A percentile compares a stretch with the other conserved stretches of the same genome.
Evolutionary conservation across 2,113 vertebrate species (phyloP).

Genomic region (Sialia sialis): DNA sequence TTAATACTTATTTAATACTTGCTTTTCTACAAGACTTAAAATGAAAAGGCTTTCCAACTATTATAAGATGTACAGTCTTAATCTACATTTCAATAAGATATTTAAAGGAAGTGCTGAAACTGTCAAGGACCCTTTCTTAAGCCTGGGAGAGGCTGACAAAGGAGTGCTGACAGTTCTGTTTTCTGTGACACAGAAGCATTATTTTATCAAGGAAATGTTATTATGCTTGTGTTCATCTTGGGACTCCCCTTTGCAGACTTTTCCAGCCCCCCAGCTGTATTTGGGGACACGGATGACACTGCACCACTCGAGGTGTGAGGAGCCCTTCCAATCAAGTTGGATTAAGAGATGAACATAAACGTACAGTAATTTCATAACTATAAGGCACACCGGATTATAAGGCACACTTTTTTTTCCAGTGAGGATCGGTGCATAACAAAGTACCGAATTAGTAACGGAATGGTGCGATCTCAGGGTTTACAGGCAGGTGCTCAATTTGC

Average conservation of each 20-base stretch:
- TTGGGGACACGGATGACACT: not conserved
- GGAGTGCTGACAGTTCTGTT: conserved; percentile 53
- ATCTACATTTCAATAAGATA: conserved; percentile 73
- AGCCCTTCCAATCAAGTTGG: not conserved
- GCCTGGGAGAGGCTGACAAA: conserved; percentile 64
- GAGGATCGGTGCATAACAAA: no score
- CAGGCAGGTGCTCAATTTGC: no score
- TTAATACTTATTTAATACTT: conserved; percentile 65
- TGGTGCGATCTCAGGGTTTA: no score
- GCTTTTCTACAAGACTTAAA: conserved; percentile 65
- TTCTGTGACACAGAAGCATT: conserved; percentile 43
- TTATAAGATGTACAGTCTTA: conserved; percentile 62
- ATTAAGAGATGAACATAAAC: not conserved
- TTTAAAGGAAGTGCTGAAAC: conserved; percentile 67
- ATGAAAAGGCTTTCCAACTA: conserved; percentile 64
- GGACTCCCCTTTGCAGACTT: not conserved
- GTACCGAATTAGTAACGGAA: no score
- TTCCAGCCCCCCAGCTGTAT: not conserved
- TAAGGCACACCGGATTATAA: no score
- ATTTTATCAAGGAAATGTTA: conserved; percentile 66
- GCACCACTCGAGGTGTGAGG: not conserved
- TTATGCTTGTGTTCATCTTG: conserved; percentile 22
- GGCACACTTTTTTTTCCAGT: no score
- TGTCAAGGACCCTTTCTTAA: conserved; percentile 67
- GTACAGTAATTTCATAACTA: no score